These are phyloP conservation scores for Rhegmatorhina hoffmannsi DNA, from an alignment of 2,113 vertebrate genomes.

Conservation along the genomic window DNA sequence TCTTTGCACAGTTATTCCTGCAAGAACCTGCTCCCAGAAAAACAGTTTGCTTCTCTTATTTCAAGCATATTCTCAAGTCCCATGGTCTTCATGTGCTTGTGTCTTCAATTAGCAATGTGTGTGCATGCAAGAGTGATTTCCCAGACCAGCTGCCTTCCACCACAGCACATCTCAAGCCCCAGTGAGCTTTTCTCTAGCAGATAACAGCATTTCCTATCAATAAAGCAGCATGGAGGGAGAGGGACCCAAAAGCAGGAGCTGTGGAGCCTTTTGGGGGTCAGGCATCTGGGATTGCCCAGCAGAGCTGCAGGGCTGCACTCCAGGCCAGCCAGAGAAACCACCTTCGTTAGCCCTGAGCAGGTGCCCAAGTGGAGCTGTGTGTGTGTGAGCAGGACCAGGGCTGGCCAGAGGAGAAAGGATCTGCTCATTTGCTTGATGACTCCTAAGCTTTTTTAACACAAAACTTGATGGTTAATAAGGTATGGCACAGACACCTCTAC, in stretches of 20 bases:
- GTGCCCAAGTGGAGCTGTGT: rapidly evolving
- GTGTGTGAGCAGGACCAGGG: neutral
- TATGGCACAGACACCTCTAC: neutral
- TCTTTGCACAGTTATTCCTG: neutral
- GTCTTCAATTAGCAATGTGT: neutral
- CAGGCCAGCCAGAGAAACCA: neutral
- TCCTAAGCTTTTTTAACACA: neutral
- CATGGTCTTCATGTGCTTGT: neutral
- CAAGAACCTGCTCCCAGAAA: neutral
- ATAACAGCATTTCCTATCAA: neutral
- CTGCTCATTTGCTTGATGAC: neutral
- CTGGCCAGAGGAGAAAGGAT: neutral
- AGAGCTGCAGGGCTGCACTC: neutral
- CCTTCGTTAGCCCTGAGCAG: neutral
- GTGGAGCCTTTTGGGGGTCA: neutral
- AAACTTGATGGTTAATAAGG: neutral
- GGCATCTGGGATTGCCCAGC: neutral
- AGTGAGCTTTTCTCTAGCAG: neutral
- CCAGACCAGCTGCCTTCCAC: neutral
- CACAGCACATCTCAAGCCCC: neutral
- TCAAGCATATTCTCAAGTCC: neutral
- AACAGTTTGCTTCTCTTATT: neutral
- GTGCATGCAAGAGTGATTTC: neutral
- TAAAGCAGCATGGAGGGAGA: neutral
- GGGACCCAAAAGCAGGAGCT: neutral